Evolutionary conservation across 2,797 vertebrate species (phyloP), one percentile per base, ranked within the genome.

Genomic region (Pelobates cultripes): DNA sequence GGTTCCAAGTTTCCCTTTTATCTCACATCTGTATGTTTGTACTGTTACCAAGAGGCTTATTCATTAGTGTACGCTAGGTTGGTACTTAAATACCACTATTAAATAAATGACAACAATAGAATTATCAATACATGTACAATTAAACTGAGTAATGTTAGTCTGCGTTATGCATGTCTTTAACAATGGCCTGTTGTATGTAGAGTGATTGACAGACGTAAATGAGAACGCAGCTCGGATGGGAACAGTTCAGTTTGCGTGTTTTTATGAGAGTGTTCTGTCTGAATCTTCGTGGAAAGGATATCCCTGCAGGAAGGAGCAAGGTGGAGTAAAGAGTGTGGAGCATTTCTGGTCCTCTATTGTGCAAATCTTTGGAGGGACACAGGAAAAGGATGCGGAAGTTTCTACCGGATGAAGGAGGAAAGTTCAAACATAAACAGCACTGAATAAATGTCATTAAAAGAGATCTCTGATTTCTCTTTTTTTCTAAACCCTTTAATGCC

Each of bases 261-360:
- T 51, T 51, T 61, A 61, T 14, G 57, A 61, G 57, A 13, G 89
- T 90, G 91, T 83, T 90, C 88, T 91, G 71, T 92, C 87, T 91
- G 87, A 89, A 93, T 92, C 93, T 93, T 87, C 91, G 93, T 89
- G 90, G 88, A 94, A 90, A 95, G 95, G 95, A 96, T 96, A 93
- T 96, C 94, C 94, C 91, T 91, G 89, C 94, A 94, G 94, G 95
- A 96, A 96, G 93, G 89, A 93, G 94, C 91, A 93, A 94, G 94
- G 94, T 91, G 92, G 94, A 92, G 91, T 90, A 90, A 92, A 91
- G 88, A 89, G 94, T 90, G 57, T 88, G 90, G 84, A 84, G 82
- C 88, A 86, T 89, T 86, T 88, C 90, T 87, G 90, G 89, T 89
- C 87, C 89, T 88, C 86, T 89, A 93, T 93, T 95, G 93, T 95